A percentile compares a stretch with the other conserved stretches of the same genome.
These are phyloP conservation scores for Tanaodytes sp. DNA, from an alignment of 2,888 invertebrate genomes.

Conservation along the genomic window DNA sequence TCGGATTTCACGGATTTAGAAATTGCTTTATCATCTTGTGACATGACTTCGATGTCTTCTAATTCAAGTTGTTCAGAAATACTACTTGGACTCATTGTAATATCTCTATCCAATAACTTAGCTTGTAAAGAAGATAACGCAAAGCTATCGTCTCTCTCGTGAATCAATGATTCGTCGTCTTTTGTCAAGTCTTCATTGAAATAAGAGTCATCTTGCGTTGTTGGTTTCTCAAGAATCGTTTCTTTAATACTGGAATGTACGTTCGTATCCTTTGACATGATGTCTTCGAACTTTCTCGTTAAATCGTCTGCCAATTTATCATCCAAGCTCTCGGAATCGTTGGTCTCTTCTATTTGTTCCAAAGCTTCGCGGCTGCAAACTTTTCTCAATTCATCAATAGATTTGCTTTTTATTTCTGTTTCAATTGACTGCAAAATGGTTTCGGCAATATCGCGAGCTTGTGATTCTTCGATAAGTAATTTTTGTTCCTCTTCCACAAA, in stretches of 20 bases:
- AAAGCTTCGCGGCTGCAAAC: constrained; percentile 36
- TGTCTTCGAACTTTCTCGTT: constrained; percentile 64
- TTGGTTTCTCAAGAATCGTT: constrained; percentile 59
- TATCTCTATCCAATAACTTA: constrained; percentile 62
- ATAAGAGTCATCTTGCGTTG: constrained; percentile 63
- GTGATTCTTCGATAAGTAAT: constrained; percentile 43
- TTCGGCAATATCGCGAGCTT: constrained; percentile 65
- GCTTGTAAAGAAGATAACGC: constrained; percentile 61
- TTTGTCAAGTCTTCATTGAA: constrained; percentile 67
- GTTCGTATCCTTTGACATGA: constrained; percentile 59
- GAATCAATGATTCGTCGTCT: constrained; percentile 65
- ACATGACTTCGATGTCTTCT: constrained; percentile 62
- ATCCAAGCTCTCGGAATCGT: constrained; percentile 60
- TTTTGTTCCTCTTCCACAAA: constrained; percentile 46
- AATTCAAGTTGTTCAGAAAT: constrained; percentile 68
- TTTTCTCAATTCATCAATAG: constrained; percentile 54
- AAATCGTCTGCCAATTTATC: constrained; percentile 67
- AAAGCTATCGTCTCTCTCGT: constrained; percentile 62
- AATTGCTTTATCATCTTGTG: constrained; percentile 55
- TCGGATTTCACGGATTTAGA: constrained; percentile 46
- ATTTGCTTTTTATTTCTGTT: constrained; percentile 63
- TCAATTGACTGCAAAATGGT: constrained; percentile 67
- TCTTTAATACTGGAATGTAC: constrained; percentile 49
- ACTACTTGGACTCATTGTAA: constrained; percentile 68
- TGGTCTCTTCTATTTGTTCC: constrained; percentile 28